Base-by-base conservation (phyloP, 1,140 invertebrate genomes). In the Aphelinus certus region DNA sequence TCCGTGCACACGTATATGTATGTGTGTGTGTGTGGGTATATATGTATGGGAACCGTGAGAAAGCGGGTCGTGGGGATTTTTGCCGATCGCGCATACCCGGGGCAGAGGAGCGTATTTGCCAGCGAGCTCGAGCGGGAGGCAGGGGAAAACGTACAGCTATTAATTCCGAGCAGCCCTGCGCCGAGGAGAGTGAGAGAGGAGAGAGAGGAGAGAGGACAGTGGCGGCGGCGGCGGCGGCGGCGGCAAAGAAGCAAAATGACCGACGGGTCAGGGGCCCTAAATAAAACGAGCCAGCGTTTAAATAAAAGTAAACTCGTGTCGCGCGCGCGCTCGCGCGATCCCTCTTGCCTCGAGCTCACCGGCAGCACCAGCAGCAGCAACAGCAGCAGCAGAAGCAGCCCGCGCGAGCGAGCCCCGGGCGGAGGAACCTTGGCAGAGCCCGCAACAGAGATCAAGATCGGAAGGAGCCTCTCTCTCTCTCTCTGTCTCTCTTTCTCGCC, bases 221-320 rank as follows among this genome's bases (percentile, higher is more conserved):
- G 26, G 62, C 62, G 5, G 46, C 58, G 45, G 58, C 42, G 9
- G 58, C 58, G n/a, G 46, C 45, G 47, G 63, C 10, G 48, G 74
- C 83, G 81, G 83, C 82, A 84, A 84, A 86, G 83, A 81, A 84
- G 80, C 85, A 83, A 85, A 85, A 84, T 86, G 83, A 84, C 83
- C 85, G 83, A 77, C 79, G 82, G 85, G 85, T 85, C 84, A 86
- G 84, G 26, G 26, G 82, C 81, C 83, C 83, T 85, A 87, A 87
- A 87, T 86, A 87, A 87, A 87, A 87, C 81, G 81, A 83, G 85
- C 79, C 81, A 83, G 84, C 84, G 81, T 85, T 87, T 87, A 86
- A 86, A 87, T 87, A 87, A 87, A 87, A 87, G 84, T 87, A 86
- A 87, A 87, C 81, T 85, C 84, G 83, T 87, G 86, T 87, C 81